phyloP scores from a whole-genome alignment of 2,113 vertebrate species.

The Paedocypris sp. region DNA sequence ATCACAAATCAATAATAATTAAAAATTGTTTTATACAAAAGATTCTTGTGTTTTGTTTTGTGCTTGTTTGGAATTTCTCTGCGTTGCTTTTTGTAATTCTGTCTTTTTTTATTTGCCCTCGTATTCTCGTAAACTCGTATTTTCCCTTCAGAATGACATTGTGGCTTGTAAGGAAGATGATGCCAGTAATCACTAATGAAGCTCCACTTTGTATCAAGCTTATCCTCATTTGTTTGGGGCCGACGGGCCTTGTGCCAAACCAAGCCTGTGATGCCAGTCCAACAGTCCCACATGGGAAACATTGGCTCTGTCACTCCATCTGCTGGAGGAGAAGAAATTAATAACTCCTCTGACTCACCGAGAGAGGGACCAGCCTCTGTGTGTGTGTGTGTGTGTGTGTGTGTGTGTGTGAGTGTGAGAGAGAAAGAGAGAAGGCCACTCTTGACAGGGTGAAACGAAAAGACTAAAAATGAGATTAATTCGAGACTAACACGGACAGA shows the following conservation, averaged over 20 bases:
- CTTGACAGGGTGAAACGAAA: too few relatives aligned
- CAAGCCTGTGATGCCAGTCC: constrained; percentile 40
- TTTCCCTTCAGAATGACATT: not conserved
- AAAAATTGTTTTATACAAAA: too few relatives aligned
- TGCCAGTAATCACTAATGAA: constrained; percentile 5
- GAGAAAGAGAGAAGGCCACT: too few relatives aligned
- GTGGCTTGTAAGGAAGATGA: not conserved
- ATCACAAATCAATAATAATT: too few relatives aligned
- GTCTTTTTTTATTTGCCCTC: not conserved
- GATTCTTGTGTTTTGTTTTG: too few relatives aligned
- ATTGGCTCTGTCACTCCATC: constrained; percentile 34
- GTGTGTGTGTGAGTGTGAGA: not conserved
- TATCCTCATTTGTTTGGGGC: constrained; percentile 4
- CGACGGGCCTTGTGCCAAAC: constrained; percentile 27
- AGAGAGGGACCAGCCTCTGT: too few relatives aligned
- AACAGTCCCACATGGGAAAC: constrained; percentile 25
- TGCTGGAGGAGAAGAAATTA: constrained; percentile 38
- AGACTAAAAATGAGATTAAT: too few relatives aligned
- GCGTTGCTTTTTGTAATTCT: too few relatives aligned
- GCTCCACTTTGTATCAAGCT: not conserved
- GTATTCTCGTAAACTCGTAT: too few relatives aligned
- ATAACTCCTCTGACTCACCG: not conserved
- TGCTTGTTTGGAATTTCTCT: too few relatives aligned
- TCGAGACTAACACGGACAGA: too few relatives aligned
- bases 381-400: not conserved